A percentile compares a stretch with the other conserved stretches of the same genome.
phyloP scores from a whole-genome alignment of 2,888 invertebrate genomes.

The Tuta absoluta region DNA sequence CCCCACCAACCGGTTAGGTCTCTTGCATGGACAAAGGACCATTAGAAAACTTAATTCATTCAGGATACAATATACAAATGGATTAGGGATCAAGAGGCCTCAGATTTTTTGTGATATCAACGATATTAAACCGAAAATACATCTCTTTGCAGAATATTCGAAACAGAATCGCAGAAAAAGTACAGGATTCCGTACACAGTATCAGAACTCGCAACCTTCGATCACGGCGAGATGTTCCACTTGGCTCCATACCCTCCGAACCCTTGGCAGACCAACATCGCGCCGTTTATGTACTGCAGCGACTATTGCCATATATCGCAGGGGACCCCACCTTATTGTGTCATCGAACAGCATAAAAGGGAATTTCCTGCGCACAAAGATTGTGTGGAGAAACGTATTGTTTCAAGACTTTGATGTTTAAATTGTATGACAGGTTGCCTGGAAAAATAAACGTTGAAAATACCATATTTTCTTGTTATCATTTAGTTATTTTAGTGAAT shows the following conservation, averaged over 20 bases:
- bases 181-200: slow-evolving; percentile 60
- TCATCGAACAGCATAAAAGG: slow-evolving; percentile 62
- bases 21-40: no score
- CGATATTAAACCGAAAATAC: background rate
- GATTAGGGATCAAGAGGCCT: no score
- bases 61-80: no score
- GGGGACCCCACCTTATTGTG: slow-evolving; percentile 64
- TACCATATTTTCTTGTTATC: background rate
- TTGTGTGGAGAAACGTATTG: slow-evolving; percentile 53
- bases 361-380: slow-evolving; percentile 49
- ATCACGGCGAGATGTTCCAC: slow-evolving; percentile 64
- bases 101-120: background rate
- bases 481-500: no score
- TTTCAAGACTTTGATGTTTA: slow-evolving; percentile 51
- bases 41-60: no score
- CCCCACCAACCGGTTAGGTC: background rate
- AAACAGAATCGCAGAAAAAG: slow-evolving; percentile 65
- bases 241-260: slow-evolving; percentile 68
- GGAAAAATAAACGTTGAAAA: background rate
- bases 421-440: background rate
- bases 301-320: slow-evolving; percentile 71
- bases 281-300: slow-evolving; percentile 76
- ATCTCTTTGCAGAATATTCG: slow-evolving; percentile 58
- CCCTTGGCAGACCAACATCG: slow-evolving; percentile 70
- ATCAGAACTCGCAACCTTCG: slow-evolving; percentile 61